phyloP scores from a whole-genome alignment of 2,113 vertebrate genomes.

The Clarias batrachus region DNA sequence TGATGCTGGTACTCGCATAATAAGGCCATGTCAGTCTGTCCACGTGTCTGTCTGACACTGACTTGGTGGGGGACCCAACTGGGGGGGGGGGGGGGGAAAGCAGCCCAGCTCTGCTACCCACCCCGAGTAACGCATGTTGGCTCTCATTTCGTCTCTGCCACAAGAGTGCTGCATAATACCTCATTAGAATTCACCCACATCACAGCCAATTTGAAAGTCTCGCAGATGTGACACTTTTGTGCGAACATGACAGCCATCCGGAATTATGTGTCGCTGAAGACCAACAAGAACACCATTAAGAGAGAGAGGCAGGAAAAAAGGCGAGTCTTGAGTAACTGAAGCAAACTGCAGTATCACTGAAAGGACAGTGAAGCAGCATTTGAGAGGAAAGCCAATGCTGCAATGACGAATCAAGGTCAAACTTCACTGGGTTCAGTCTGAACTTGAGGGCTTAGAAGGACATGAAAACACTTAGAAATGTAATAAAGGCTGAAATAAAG shows the following conservation, averaged over 20 bases:
- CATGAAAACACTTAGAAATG: not conserved
- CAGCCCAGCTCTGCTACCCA: constrained; percentile 27
- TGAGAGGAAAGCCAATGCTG: constrained; percentile 19
- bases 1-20: not conserved
- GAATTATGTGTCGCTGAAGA: constrained; percentile 39
- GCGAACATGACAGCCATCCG: constrained; percentile 50
- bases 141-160: constrained; percentile 48
- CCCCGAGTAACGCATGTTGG: constrained; percentile 29
- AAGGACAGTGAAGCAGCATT: not conserved
- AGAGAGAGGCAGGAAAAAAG: not conserved
- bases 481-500: constrained; percentile 15
- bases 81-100: not conserved
- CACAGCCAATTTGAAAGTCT: constrained; percentile 28
- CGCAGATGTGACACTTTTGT: constrained; percentile 37
- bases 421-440: not conserved
- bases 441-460: not conserved
- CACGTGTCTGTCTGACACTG: constrained; percentile 33
- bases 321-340: constrained; percentile 5
- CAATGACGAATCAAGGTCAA: constrained; percentile 8
- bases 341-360: constrained; percentile 37
- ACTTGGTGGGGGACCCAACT: not conserved
- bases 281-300: constrained; percentile 35
- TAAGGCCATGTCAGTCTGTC: constrained; percentile 23
- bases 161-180: constrained; percentile 36
- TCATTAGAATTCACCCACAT: constrained; percentile 52